phyloP scores from a whole-genome alignment of 2,113 vertebrate species.

The Mystacornis crossleyi region DNA sequence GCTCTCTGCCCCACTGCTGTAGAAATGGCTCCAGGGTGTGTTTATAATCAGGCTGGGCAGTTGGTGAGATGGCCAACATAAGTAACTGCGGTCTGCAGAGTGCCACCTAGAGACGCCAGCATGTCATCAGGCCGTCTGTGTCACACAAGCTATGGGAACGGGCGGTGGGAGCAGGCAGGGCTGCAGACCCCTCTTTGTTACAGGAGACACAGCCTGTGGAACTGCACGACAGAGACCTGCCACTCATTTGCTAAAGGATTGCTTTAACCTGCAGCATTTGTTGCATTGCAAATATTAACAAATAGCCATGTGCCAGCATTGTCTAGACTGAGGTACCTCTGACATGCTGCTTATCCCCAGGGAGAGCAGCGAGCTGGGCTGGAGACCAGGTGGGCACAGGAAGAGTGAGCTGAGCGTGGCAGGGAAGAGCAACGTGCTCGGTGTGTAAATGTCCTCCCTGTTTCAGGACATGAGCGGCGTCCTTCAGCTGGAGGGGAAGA shows the following conservation, averaged over 20 bases:
- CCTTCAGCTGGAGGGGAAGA: conserved; percentile 50
- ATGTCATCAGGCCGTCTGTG: accelerated
- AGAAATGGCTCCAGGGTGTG: background rate
- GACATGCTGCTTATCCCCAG: background rate
- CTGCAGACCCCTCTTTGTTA: background rate
- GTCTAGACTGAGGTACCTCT: background rate
- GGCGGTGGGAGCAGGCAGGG: background rate
- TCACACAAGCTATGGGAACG: background rate
- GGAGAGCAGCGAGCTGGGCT: background rate
- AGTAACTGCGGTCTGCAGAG: background rate
- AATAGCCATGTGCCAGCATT: background rate
- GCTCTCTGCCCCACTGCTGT: background rate
- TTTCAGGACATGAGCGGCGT: conserved; percentile 63
- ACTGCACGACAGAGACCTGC: background rate
- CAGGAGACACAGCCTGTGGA: background rate
- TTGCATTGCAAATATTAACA: background rate
- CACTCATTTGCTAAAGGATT: background rate
- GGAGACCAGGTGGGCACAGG: background rate
- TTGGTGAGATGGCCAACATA: background rate
- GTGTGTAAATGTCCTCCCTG: background rate
- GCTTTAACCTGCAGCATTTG: background rate
- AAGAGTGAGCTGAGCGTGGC: background rate
- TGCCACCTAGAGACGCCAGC: background rate
- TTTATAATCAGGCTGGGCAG: background rate
- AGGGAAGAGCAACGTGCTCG: background rate